These are phyloP conservation scores for Drosophila monieri DNA, from an alignment of 2,888 invertebrate species.

Conservation along the genomic window DNA sequence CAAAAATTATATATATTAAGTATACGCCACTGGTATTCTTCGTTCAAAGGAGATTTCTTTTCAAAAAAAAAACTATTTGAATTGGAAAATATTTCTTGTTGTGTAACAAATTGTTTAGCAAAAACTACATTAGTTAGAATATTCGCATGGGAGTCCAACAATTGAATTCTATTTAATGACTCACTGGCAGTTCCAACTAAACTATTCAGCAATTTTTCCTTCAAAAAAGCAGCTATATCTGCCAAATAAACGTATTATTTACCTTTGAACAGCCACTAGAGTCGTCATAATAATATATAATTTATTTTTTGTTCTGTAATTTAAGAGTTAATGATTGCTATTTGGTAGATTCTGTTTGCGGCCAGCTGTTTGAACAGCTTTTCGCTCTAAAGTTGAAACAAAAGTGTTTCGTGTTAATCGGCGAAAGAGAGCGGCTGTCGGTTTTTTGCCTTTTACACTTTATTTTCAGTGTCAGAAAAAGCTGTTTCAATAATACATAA, in stretches of 20 bases:
- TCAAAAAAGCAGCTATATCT: neutral
- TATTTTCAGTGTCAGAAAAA: neutral
- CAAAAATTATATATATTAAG: too few relatives aligned
- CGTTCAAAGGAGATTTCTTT: too few relatives aligned
- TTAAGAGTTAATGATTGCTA: conserved; percentile 1
- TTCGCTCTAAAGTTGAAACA: neutral
- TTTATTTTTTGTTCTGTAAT: conserved; percentile 3
- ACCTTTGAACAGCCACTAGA: too few relatives aligned
- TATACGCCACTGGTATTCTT: too few relatives aligned
- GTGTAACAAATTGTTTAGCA: neutral
- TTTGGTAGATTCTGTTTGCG: conserved; percentile 25
- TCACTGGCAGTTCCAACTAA: conserved; percentile 7
- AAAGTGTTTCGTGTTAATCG: conserved; percentile 17
- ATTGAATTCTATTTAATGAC: conserved; percentile 16
- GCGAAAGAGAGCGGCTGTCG: conserved; percentile 3
- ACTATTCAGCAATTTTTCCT: neutral
- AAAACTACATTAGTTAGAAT: neutral
- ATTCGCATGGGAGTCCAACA: conserved; percentile 7
- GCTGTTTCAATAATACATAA: conserved; percentile 44
- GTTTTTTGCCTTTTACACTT: conserved; percentile 13
- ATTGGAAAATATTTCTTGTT: neutral
- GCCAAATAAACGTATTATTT: neutral
- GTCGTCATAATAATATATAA: neutral
- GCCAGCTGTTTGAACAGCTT: conserved; percentile 11
- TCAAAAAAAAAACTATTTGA: too few relatives aligned